Conservation (phyloP, 2,888 invertebrate genomes). For the Criorhina ranunculi region DNA sequence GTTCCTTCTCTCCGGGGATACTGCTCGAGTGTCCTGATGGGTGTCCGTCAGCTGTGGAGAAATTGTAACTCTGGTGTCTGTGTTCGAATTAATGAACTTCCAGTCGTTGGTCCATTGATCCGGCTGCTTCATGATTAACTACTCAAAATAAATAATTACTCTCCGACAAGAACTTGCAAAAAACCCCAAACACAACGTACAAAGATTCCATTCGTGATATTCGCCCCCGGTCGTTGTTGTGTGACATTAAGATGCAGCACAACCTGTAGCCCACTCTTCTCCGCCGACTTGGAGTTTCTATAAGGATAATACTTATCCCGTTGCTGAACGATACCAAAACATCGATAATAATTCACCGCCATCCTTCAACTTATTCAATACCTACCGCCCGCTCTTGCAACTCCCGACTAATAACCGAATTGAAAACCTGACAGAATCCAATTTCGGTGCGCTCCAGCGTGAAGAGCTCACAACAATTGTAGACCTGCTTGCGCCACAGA, state of each 20-base stretch:
- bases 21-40: slow-evolving; percentile 77
- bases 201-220: slow-evolving; percentile 78
- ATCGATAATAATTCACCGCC: slow-evolving; percentile 9
- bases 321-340: slow-evolving; percentile 75
- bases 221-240: slow-evolving; percentile 66
- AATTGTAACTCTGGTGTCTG: slow-evolving; percentile 79
- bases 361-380: not conserved
- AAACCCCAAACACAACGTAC: slow-evolving; percentile 63
- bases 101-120: slow-evolving; percentile 80
- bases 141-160: slow-evolving; percentile 30
- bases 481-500: slow-evolving; percentile 83
- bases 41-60: slow-evolving; percentile 79
- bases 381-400: slow-evolving; percentile 77
- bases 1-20: slow-evolving; percentile 78
- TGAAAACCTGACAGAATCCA: slow-evolving; percentile 85
- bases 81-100: slow-evolving; percentile 77
- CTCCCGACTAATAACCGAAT: slow-evolving; percentile 81
- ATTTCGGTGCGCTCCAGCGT: slow-evolving; percentile 84
- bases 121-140: slow-evolving; percentile 80
- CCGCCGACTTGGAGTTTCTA: slow-evolving; percentile 80
- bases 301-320: slow-evolving; percentile 80
- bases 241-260: slow-evolving; percentile 77
- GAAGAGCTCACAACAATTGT: slow-evolving; percentile 85
- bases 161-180: not conserved
- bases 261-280: slow-evolving; percentile 80